phyloP scores from a whole-genome alignment of 2,888 invertebrate species.

The Thera britannica region DNA sequence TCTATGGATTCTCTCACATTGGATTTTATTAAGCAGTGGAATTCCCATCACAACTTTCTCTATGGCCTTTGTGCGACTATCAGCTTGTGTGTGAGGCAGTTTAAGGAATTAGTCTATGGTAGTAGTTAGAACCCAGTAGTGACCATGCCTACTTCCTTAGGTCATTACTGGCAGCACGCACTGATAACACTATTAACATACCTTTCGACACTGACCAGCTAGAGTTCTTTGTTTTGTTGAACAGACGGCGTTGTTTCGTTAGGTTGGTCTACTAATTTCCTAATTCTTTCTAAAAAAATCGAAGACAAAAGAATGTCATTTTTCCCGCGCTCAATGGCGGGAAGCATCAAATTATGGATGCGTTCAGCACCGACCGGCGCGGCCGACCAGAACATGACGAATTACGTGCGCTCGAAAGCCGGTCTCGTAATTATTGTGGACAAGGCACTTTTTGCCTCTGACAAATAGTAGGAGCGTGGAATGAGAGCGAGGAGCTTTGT shows the following conservation, averaged over 20 bases:
- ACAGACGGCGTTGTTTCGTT: neutral
- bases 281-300: constrained; percentile 8
- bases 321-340: constrained; percentile 73
- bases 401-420: constrained; percentile 80
- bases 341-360: constrained; percentile 82
- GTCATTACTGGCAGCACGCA: no score
- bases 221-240: neutral
- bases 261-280: constrained; percentile 10
- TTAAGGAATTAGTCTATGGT: no score
- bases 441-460: constrained; percentile 83
- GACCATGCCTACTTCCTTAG: no score
- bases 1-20: no score
- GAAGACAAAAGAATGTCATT: constrained; percentile 42
- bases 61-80: no score
- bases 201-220: no score
- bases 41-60: no score
- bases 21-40: no score
- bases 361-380: constrained; percentile 72
- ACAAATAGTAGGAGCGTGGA: constrained; percentile 83
- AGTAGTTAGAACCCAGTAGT: no score
- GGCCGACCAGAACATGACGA: constrained; percentile 84
- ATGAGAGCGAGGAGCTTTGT: constrained; percentile 80
- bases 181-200: no score
- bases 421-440: constrained; percentile 84
- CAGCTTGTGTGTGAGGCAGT: no score